Base-by-base conservation (phyloP, 2,113 vertebrate species). In the Saimiri boliviensis region DNA sequence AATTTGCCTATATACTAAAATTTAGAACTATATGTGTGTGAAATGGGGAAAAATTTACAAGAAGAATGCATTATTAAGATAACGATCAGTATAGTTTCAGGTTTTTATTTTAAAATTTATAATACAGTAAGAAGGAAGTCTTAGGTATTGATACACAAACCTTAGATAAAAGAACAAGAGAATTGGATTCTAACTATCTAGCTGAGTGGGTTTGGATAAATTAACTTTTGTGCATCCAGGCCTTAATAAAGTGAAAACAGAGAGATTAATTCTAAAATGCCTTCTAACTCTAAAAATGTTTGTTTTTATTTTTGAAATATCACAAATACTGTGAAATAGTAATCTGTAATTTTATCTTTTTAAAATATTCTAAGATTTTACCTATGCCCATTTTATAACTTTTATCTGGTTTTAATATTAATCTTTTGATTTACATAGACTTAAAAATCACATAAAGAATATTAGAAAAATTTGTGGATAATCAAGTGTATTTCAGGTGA, bases 1-100 rank as follows among this genome's bases (percentile, higher is more conserved):
- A 90, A 63, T 82, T 49, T 92, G 96, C 49, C 98, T 93, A 86
- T 14, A 74, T n/a, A 87, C n/a, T 95, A 60, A 91, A 95, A 96
- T 95, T 93, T 96, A 94, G 5, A 91, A 42, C 1, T 54, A 4
- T 21, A 9, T n/a, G 13, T 76, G 37, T 83, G 63, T 89, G 70
- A 86, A 96, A 89, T 45, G 25, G 49, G 12, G 80, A 13, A 2
- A 79, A 54, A 80, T 6, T 17, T 80, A 80, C 94, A 73, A 56
- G n/a, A 82, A 95, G 20, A 76, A 74, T 76, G 12, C 27, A 25
- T 68, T 70, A 42, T 70, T 68, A 95, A 80, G 20, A 52, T 76
- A 79, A 92, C 8, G 11, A 83, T 80, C 17, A 23, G 16, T 80
- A 52, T 17, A 45, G 45, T 85, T 95, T 85, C 37, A 19, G 17